A percentile compares a stretch with the other conserved stretches of the same genome.
These are phyloP conservation scores for Drosophila acutilabella DNA, from an alignment of 2,888 invertebrate species.

Conservation along the genomic window DNA sequence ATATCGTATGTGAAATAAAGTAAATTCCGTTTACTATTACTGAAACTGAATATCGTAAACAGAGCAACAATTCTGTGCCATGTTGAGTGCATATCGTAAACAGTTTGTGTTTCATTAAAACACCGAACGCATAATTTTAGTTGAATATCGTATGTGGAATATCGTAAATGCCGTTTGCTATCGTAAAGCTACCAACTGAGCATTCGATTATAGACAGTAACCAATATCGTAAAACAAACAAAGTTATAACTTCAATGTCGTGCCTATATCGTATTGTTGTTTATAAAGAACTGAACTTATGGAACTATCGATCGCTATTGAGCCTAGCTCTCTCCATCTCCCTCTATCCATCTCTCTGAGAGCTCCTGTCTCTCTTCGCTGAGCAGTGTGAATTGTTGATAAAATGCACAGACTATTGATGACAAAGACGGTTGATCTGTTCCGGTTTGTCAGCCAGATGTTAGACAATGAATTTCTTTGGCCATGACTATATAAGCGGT, in stretches of 20 bases:
- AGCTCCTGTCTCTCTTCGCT: not conserved
- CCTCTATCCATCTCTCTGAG: not conserved
- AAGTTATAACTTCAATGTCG: not conserved
- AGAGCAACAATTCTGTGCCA: not conserved
- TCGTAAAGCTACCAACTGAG: not conserved
- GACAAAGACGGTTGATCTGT: conserved; percentile 40
- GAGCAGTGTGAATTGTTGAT: conserved; percentile 18
- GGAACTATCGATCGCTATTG: no score
- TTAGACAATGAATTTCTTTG: conserved; percentile 83
- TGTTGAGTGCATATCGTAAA: not conserved
- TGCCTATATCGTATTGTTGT: not conserved
- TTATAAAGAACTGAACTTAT: no score
- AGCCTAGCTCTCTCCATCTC: not conserved
- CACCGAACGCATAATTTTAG: no score
- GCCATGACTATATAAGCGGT: conserved; percentile 82
- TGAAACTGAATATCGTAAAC: not conserved
- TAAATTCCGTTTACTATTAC: no score
- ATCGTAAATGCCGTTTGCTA: not conserved
- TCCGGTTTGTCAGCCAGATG: conserved; percentile 38
- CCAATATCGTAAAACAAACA: not conserved
- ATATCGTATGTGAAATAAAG: not conserved
- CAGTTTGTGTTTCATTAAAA: no score
- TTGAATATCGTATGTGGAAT: not conserved
- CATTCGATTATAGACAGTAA: not conserved
- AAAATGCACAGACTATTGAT: conserved; percentile 37